These are phyloP conservation scores for Acleris sparsana DNA, from an alignment of 2,888 invertebrate species.

Conservation along the genomic window DNA sequence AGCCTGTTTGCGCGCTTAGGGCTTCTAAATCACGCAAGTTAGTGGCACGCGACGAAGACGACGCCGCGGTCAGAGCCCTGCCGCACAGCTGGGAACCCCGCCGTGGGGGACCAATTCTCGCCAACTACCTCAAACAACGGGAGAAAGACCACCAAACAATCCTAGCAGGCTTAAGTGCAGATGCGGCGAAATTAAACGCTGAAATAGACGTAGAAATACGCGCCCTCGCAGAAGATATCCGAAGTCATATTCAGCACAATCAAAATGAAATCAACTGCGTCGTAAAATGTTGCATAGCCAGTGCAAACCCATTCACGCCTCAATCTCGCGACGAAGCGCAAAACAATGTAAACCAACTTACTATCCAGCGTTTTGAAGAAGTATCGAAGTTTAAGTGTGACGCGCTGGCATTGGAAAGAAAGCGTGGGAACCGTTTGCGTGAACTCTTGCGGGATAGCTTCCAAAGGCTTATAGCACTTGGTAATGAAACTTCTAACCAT, in stretches of 20 bases:
- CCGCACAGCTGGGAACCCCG: constrained; percentile 59
- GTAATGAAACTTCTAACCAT: constrained; percentile 58
- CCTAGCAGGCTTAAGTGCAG: constrained; percentile 47
- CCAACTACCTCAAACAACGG: constrained; percentile 60
- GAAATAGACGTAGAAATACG: constrained; percentile 58
- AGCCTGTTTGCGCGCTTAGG: too few species aligned
- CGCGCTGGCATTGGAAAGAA: constrained; percentile 57
- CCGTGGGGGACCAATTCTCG: constrained; percentile 60
- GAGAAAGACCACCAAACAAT: constrained; percentile 53
- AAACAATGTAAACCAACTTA: constrained; percentile 48
- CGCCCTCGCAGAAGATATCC: constrained; percentile 54
- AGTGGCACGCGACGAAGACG: constrained; percentile 47
- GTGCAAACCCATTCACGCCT: constrained; percentile 38
- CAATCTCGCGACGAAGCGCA: constrained; percentile 49
- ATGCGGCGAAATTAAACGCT: constrained; percentile 53
- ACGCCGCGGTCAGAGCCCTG: constrained; percentile 61
- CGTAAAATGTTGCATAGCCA: constrained; percentile 44
- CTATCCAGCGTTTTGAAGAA: constrained; percentile 49
- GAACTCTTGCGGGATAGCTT: constrained; percentile 62
- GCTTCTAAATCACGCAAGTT: too few species aligned
- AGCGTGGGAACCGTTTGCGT: constrained; percentile 60
- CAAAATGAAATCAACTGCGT: constrained; percentile 57
- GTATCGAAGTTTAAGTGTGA: constrained; percentile 57
- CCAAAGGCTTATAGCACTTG: constrained; percentile 57
- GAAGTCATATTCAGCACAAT: constrained; percentile 56